Percentiles rank a stretch among this genome's conserved stretches.
Conservation (phyloP, 2,797 vertebrate genomes). For the Necrosyrtes monachus region DNA sequence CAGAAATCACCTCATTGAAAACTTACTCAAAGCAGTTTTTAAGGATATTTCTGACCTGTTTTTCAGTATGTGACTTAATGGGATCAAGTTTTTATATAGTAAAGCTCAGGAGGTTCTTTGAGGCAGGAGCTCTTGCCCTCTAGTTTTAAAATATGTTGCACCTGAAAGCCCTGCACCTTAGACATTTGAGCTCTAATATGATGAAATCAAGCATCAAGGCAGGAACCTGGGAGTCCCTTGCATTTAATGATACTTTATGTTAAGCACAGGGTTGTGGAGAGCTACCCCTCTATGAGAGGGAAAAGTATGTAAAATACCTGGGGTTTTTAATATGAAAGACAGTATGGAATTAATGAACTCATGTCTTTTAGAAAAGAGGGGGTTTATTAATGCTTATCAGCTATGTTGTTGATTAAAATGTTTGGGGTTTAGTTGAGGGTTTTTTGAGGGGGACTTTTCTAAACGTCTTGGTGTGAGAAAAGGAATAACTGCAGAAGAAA, state of each 20-base stretch:
- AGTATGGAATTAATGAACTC: neutral
- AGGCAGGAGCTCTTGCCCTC: neutral
- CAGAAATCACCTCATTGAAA: neutral
- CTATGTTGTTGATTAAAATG: neutral
- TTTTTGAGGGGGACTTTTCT: neutral
- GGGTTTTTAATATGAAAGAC: neutral
- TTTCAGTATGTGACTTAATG: neutral
- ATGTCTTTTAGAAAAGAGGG: rapidly evolving
- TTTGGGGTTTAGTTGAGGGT: neutral
- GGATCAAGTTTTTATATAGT: neutral
- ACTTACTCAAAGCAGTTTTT: neutral
- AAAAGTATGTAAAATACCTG: neutral
- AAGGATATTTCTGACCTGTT: neutral
- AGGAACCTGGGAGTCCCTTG: neutral
- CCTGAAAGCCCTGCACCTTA: neutral
- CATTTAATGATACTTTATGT: neutral
- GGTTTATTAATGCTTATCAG: neutral
- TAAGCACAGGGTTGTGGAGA: neutral
- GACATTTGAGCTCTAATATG: neutral
- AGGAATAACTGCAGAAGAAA: neutral
- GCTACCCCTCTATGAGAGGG: neutral
- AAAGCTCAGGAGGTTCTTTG: neutral
- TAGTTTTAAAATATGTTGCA: neutral
- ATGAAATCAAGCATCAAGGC: neutral
- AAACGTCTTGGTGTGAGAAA: neutral